Percentiles rank a stretch among this genome's conserved stretches.
Conservation (phyloP, 2,888 invertebrate species). For the Chaetoderma sp. region DNA sequence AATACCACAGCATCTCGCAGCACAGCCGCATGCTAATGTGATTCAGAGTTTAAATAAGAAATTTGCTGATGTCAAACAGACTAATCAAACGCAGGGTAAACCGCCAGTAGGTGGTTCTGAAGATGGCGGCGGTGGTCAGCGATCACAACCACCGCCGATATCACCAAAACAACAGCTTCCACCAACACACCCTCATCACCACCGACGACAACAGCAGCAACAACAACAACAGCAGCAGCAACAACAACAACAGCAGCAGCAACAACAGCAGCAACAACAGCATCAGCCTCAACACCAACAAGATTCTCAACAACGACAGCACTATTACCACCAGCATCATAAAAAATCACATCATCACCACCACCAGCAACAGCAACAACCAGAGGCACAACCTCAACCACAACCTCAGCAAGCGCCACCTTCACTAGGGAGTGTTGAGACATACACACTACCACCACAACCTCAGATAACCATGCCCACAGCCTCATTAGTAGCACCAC, state of each 20-base stretch:
- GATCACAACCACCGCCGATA: slow-evolving; percentile 5
- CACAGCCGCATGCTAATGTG: slow-evolving; percentile 27
- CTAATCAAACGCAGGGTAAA: slow-evolving; percentile 37
- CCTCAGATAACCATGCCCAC: too few species aligned
- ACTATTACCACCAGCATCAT: background rate
- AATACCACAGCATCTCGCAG: too few species aligned
- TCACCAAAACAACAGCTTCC: slow-evolving; percentile 3
- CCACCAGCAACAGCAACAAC: slow-evolving; percentile 10
- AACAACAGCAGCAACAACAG: too few species aligned
- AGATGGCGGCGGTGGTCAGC: background rate
- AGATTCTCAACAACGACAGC: slow-evolving; percentile 15
- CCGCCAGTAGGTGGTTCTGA: slow-evolving; percentile 3
- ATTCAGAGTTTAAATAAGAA: slow-evolving; percentile 50
- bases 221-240: background rate
- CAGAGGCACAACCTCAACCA: slow-evolving; percentile 5
- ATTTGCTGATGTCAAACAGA: slow-evolving; percentile 45
- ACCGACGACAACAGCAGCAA: slow-evolving; percentile 9
- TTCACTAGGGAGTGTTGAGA: too few species aligned
- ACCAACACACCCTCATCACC: slow-evolving; percentile 10
- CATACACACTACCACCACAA: too few species aligned
- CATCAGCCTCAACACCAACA: too few species aligned
- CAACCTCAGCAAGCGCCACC: background rate
- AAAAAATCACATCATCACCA: slow-evolving; percentile 5
- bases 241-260: background rate
- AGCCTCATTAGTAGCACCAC: too few species aligned